These are phyloP conservation scores for Apeltes quadracus DNA, from an alignment of 2,113 vertebrate genomes.

Conservation along the genomic window DNA sequence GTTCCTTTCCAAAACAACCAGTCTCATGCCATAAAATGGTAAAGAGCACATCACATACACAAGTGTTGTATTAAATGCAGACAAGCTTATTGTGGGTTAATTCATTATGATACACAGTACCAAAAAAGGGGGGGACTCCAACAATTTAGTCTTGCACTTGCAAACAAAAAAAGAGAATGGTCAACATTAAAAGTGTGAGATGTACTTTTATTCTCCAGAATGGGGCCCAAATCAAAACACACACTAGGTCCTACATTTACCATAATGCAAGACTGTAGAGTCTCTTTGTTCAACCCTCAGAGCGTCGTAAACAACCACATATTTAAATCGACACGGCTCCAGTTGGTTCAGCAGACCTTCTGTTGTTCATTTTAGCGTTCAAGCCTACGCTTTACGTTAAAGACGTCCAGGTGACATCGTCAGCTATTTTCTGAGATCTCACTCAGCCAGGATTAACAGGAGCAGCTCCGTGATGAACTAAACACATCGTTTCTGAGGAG, in stretches of 20 bases:
- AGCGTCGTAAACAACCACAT: not conserved
- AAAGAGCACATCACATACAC: not conserved
- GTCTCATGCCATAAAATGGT: not conserved
- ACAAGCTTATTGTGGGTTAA: not conserved
- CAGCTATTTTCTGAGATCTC: not conserved
- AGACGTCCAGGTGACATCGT: not conserved
- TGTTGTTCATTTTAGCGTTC: not conserved
- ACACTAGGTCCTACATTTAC: not conserved
- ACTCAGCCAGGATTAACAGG: not conserved
- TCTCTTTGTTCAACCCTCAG: not conserved
- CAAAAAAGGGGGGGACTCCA: constrained; percentile 33
- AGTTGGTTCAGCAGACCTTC: not conserved
- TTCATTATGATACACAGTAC: not conserved
- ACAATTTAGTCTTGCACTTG: not conserved
- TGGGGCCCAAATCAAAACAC: not conserved
- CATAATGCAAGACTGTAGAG: not conserved
- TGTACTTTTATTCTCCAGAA: not conserved
- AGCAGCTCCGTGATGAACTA: not conserved
- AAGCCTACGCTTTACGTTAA: not conserved
- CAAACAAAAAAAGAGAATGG: not conserved
- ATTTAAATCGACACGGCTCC: not conserved
- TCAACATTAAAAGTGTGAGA: not conserved
- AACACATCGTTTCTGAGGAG: not conserved
- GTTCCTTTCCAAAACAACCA: too few species aligned
- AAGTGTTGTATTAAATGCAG: not conserved